Conservation (phyloP, 1,140 invertebrate genomes). For the Saccostrea cuccullata region DNA sequence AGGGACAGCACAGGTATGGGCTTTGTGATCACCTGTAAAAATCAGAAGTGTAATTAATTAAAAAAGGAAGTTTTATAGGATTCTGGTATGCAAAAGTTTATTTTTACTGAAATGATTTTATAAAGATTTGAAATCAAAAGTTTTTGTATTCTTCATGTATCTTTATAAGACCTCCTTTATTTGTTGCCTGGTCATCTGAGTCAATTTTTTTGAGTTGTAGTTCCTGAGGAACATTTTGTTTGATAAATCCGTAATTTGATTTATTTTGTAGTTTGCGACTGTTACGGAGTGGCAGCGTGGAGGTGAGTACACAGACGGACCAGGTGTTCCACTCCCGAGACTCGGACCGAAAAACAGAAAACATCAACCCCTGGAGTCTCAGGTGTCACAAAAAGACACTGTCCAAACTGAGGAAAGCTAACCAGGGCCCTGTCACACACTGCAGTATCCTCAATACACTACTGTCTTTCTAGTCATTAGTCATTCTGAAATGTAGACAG, state of each 20-base stretch:
- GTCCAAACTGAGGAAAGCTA: constrained; percentile 82
- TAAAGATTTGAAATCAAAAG: too few species aligned
- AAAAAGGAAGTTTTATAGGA: too few species aligned
- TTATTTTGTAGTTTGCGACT: constrained; percentile 61
- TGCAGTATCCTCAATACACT: constrained; percentile 45
- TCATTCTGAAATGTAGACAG: neutral
- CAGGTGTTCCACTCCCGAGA: constrained; percentile 73
- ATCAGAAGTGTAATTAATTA: too few species aligned
- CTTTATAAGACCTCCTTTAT: too few species aligned
- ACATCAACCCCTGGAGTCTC: constrained; percentile 82
- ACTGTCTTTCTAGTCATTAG: neutral
- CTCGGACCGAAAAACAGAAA: constrained; percentile 55
- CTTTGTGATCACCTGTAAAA: neutral
- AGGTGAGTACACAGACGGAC: constrained; percentile 77
- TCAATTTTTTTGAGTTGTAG: neutral
- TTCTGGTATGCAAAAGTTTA: too few species aligned
- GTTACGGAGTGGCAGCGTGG: constrained; percentile 69
- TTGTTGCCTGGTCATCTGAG: neutral
- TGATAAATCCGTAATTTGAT: neutral
- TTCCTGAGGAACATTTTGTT: neutral
- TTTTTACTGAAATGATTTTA: too few species aligned
- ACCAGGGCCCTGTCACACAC: constrained; percentile 74
- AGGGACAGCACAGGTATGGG: constrained; percentile 43
- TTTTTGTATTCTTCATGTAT: too few species aligned
- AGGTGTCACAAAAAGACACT: constrained; percentile 81